phyloP scores from a whole-genome alignment of 2,888 invertebrate genomes.

The Cataglyphis cursor region DNA sequence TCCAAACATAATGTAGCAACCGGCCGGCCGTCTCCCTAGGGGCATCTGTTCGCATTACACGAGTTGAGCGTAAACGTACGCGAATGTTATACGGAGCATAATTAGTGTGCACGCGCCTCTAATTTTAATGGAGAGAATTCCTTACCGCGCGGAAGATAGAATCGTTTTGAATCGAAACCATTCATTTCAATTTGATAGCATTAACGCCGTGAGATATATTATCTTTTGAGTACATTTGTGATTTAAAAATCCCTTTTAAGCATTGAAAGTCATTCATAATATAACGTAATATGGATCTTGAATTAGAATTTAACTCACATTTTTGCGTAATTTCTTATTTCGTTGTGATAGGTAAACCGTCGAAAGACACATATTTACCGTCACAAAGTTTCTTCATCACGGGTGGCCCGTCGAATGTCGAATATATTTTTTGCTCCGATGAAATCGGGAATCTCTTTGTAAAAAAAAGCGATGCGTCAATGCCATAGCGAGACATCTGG shows the following conservation, averaged over 20 bases:
- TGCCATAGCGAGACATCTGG: slow-evolving; percentile 74
- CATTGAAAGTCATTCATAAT: neutral
- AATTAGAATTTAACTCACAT: neutral
- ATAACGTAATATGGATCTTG: slow-evolving; percentile 21
- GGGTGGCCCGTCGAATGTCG: slow-evolving; percentile 19
- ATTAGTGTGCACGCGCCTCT: slow-evolving; percentile 6
- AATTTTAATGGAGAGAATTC: slow-evolving; percentile 39
- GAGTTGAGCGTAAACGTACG: slow-evolving; percentile 33
- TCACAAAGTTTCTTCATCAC: slow-evolving; percentile 31
- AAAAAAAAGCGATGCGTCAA: slow-evolving; percentile 72
- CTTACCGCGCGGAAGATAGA: neutral
- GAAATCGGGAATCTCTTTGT: slow-evolving; percentile 45
- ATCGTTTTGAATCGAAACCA: neutral
- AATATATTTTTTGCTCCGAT: slow-evolving; percentile 38
- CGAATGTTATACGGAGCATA: slow-evolving; percentile 19
- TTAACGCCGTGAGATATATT: neutral
- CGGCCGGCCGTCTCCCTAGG: slow-evolving; percentile 52
- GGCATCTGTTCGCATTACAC: slow-evolving; percentile 60
- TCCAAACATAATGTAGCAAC: slow-evolving; percentile 74
- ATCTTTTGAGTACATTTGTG: neutral
- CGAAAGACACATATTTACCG: slow-evolving; percentile 30
- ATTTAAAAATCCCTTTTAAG: neutral
- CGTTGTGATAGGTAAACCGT: slow-evolving; percentile 28
- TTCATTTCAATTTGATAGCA: neutral
- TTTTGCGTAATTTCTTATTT: slow-evolving; percentile 15